phyloP scores from a whole-genome alignment of 2,888 invertebrate genomes.

The Vesta saturnalis region DNA sequence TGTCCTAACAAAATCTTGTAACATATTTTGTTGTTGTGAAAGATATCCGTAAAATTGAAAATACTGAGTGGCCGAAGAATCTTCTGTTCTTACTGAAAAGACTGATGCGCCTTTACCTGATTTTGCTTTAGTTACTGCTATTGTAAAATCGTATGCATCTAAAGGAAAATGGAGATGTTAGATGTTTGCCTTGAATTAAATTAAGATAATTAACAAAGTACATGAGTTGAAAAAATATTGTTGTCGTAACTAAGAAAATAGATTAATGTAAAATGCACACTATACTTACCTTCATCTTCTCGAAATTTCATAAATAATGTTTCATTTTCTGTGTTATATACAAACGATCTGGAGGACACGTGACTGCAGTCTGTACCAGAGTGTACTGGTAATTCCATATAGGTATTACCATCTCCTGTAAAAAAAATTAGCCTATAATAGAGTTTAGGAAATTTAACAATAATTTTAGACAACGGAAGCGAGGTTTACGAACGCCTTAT shows the following conservation, averaged over 20 bases:
- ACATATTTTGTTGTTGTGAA: conserved; percentile 99
- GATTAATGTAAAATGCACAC: not conserved
- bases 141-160: conserved; percentile 81
- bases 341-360: conserved; percentile 74
- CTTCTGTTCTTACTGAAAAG: conserved; percentile 96
- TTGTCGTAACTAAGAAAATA: no score
- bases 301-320: conserved; percentile 76
- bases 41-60: conserved; percentile 99
- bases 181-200: conserved; percentile 22
- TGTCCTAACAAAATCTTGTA: conserved; percentile 99
- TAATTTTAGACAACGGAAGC: no score
- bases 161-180: conserved; percentile 33
- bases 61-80: conserved; percentile 98
- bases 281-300: conserved; percentile 65
- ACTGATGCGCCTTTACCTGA: conserved; percentile 81
- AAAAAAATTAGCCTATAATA: not conserved
- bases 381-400: conserved; percentile 77
- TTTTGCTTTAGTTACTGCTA: conserved; percentile 77
- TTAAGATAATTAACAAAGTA: not conserved
- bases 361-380: conserved; percentile 76
- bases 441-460: no score
- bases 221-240: not conserved
- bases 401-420: conserved; percentile 53
- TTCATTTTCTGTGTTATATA: conserved; percentile 78
- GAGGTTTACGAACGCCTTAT: no score